phyloP scores from a whole-genome alignment of 2,113 vertebrate genomes.

The Podarcis cretensis region DNA sequence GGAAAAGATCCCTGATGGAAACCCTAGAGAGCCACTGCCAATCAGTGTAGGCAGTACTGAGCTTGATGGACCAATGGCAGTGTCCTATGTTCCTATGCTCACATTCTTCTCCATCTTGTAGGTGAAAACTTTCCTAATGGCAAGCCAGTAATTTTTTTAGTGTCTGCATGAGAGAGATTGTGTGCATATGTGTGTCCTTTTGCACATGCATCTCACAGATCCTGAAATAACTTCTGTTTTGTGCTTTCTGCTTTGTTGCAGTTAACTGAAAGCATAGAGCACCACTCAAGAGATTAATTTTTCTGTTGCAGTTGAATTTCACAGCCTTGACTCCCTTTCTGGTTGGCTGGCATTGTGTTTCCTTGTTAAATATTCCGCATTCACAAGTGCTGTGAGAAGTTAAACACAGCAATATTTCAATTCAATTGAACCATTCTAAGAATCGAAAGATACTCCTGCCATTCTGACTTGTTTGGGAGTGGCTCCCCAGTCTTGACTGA shows the following conservation, averaged over 20 bases:
- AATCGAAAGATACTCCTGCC: slow-evolving; percentile 19
- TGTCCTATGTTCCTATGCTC: too few relatives aligned
- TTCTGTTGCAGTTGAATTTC: not conserved
- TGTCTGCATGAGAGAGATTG: not conserved
- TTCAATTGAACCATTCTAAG: slow-evolving; percentile 19
- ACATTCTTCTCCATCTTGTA: too few relatives aligned
- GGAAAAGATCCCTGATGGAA: too few relatives aligned
- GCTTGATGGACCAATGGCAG: too few relatives aligned
- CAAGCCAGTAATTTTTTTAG: not conserved
- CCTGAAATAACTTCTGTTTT: not conserved
- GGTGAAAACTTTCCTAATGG: too few relatives aligned
- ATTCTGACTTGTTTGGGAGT: slow-evolving; percentile 54
- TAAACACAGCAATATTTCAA: slow-evolving; percentile 54
- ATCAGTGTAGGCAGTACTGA: too few relatives aligned
- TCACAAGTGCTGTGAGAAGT: not conserved
- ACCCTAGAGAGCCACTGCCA: too few relatives aligned
- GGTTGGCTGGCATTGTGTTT: not conserved
- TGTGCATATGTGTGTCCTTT: too few relatives aligned
- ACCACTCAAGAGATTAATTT: not conserved
- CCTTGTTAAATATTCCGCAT: not conserved
- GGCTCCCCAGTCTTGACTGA: slow-evolving; percentile 39
- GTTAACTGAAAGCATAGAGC: not conserved
- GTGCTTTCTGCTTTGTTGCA: not conserved
- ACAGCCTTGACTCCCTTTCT: not conserved
- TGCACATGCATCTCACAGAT: not conserved